A percentile compares a stretch with the other conserved stretches of the same genome.
Conservation (phyloP, 1,140 invertebrate genomes). For the Pseudachorutes palmiensis region DNA sequence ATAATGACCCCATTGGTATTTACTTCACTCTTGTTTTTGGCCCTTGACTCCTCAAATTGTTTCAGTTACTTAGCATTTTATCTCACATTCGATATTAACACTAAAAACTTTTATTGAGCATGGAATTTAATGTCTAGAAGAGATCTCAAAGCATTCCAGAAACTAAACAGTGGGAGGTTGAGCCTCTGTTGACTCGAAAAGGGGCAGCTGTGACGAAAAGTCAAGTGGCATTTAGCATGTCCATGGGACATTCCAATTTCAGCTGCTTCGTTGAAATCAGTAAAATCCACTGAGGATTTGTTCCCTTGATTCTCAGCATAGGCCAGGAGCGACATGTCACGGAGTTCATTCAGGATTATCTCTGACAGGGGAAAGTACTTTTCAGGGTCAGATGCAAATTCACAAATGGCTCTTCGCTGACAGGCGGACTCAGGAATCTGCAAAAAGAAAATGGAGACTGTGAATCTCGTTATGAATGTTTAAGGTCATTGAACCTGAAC, state of each 20-base stretch:
- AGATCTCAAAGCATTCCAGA: constrained; percentile 22
- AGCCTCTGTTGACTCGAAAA: constrained; percentile 20
- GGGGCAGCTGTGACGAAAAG: constrained; percentile 6
- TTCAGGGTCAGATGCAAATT: constrained; percentile 38
- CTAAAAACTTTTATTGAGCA: not conserved
- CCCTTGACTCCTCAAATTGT: no score
- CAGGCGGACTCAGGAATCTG: constrained; percentile 38
- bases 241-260: constrained; percentile 17
- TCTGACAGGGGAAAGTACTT: constrained; percentile 37
- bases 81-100: no score
- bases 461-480: no score
- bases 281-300: not conserved
- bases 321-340: not conserved
- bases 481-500: constrained; percentile 22
- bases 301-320: not conserved
- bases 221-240: not conserved
- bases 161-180: constrained; percentile 20
- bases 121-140: constrained; percentile 14
- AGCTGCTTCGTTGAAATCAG: constrained; percentile 4
- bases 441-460: not conserved
- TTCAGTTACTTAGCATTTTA: no score
- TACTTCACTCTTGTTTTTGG: no score
- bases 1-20: no score
- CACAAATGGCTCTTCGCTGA: constrained; percentile 39
- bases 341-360: constrained; percentile 34